Evolutionary conservation across 1,140 invertebrate species (phyloP).

Genomic region (Agrilus planipennis): DNA sequence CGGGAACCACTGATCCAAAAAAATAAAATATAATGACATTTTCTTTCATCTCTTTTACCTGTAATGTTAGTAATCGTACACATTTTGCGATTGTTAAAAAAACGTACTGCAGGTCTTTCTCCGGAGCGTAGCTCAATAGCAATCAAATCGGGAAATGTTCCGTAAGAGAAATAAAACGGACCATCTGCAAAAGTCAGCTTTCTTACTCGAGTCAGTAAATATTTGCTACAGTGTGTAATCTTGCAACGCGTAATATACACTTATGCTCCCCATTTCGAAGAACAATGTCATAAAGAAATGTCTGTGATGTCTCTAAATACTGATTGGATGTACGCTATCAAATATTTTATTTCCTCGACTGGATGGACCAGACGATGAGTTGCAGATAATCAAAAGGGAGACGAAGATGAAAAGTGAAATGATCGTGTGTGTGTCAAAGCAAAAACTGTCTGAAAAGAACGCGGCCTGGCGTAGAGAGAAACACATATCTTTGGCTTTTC

Average conservation of each 20-base stretch:
- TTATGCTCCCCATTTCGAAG: slow-evolving; percentile 10
- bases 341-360: slow-evolving; percentile 24
- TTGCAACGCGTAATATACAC: slow-evolving; percentile 5
- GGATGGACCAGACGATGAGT: slow-evolving; percentile 15
- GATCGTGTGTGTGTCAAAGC: slow-evolving; percentile 15
- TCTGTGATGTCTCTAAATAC: slow-evolving; percentile 24
- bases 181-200: not conserved
- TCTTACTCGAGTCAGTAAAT: slow-evolving; percentile 7
- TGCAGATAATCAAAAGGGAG: not conserved
- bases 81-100: no score
- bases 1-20: no score
- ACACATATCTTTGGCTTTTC: slow-evolving; percentile 31
- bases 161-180: not conserved
- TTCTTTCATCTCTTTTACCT: no score
- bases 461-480: slow-evolving; percentile 17
- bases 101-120: no score
- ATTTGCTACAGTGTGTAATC: slow-evolving; percentile 8
- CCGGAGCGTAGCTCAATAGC: no score
- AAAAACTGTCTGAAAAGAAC: slow-evolving; percentile 20
- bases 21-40: no score
- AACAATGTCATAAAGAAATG: slow-evolving; percentile 18
- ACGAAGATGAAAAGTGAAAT: not conserved
- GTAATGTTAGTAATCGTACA: no score
- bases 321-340: slow-evolving; percentile 28
- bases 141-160: not conserved